These are phyloP conservation scores for Platynereis dumerilii DNA, from an alignment of 2,888 invertebrate genomes.

Conservation along the genomic window DNA sequence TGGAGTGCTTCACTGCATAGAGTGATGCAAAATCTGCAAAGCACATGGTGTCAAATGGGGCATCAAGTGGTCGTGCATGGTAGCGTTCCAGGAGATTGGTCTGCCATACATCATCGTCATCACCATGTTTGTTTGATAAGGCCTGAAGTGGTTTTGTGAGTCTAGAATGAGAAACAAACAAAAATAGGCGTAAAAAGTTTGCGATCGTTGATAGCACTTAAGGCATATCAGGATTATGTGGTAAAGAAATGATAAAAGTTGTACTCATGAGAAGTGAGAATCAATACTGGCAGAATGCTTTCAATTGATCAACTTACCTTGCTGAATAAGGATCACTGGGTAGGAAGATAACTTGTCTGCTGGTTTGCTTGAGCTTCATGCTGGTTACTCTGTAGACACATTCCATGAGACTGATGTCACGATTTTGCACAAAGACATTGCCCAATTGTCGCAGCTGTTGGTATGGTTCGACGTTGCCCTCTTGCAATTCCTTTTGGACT, in stretches of 20 bases:
- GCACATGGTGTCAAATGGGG: slow-evolving; percentile 43
- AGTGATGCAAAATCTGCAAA: slow-evolving; percentile 46
- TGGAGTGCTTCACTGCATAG: no score
- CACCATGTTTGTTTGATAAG: slow-evolving; percentile 32
- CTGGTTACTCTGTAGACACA: slow-evolving; percentile 37
- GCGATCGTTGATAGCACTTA: no score
- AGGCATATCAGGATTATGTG: no score
- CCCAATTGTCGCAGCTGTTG: slow-evolving; percentile 33
- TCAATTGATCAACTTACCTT: no score
- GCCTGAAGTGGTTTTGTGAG: slow-evolving; percentile 15
- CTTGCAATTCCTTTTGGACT: slow-evolving; percentile 34
- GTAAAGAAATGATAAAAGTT: no score
- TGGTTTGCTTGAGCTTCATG: slow-evolving; percentile 34
- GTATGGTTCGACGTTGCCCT: slow-evolving; percentile 42
- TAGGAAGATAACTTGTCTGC: no score
- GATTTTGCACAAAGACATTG: slow-evolving; percentile 37
- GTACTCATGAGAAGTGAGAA: no score
- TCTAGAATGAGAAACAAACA: no score
- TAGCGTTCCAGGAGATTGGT: slow-evolving; percentile 46
- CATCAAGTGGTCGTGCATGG: slow-evolving; percentile 38
- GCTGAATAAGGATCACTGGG: no score
- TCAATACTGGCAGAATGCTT: no score
- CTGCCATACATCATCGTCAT: slow-evolving; percentile 25
- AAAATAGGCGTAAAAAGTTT: no score
- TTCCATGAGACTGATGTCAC: slow-evolving; percentile 42